phyloP scores from a whole-genome alignment of 2,888 invertebrate species.

The Volucella bombylans region DNA sequence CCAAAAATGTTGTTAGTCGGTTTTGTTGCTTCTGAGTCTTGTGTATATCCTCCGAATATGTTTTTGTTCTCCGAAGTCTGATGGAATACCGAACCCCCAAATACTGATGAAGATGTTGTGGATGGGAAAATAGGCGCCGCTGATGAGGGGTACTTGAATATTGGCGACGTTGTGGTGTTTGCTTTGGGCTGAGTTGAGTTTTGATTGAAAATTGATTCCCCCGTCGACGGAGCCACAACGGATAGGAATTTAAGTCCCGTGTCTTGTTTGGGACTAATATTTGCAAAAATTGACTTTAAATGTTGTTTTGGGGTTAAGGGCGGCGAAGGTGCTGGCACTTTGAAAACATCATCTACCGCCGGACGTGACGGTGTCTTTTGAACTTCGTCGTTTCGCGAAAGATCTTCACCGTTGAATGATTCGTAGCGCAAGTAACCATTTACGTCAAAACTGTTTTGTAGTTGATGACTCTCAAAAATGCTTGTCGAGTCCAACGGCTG shows the following conservation, averaged over 20 bases:
- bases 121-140: slow-evolving; percentile 14
- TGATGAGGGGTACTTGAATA: slow-evolving; percentile 56
- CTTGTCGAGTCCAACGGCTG: slow-evolving; percentile 84
- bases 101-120: slow-evolving; percentile 16
- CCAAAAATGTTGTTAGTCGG: slow-evolving; percentile 38
- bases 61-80: slow-evolving; percentile 24
- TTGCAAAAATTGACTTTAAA: slow-evolving; percentile 57
- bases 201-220: slow-evolving; percentile 60
- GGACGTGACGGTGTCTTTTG: slow-evolving; percentile 7
- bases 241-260: slow-evolving; percentile 12
- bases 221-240: not conserved
- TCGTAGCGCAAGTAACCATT: slow-evolving; percentile 86
- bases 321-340: slow-evolving; percentile 78
- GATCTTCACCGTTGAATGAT: slow-evolving; percentile 84
- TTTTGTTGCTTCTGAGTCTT: slow-evolving; percentile 49
- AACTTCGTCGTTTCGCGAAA: slow-evolving; percentile 71
- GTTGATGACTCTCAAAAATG: slow-evolving; percentile 84
- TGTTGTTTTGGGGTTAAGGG: slow-evolving; percentile 76
- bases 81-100: slow-evolving; percentile 30
- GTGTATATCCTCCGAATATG: slow-evolving; percentile 69
- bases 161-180: slow-evolving; percentile 26
- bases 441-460: slow-evolving; percentile 89
- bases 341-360: slow-evolving; percentile 77
- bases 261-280: slow-evolving; percentile 27
- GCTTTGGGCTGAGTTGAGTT: slow-evolving; percentile 7